phyloP scores from a whole-genome alignment of 2,888 invertebrate species.

The Microplitis deprimator region DNA sequence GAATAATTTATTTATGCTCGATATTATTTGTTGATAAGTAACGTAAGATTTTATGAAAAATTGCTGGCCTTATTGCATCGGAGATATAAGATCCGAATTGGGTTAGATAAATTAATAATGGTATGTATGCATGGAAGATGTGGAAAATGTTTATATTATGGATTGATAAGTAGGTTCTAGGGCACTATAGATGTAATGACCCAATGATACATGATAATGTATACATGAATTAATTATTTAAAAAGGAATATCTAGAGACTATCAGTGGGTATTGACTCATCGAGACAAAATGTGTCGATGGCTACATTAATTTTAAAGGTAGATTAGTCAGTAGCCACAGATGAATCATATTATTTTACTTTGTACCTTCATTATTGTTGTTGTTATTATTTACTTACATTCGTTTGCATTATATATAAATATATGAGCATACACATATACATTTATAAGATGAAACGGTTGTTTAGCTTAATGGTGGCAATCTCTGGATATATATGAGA shows the following conservation, averaged over 20 bases:
- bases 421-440: too few species aligned
- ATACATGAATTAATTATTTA: not conserved
- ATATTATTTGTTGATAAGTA: too few species aligned
- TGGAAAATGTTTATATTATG: too few species aligned
- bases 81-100: not conserved
- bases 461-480: too few species aligned
- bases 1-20: too few species aligned
- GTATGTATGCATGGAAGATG: not conserved
- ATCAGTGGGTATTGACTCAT: not conserved
- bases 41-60: not conserved
- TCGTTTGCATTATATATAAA: not conserved
- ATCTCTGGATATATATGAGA: too few species aligned
- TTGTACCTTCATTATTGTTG: slow-evolving; percentile 43
- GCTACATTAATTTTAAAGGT: slow-evolving; percentile 44
- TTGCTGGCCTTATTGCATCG: not conserved
- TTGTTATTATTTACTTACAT: slow-evolving; percentile 9
- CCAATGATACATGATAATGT: not conserved
- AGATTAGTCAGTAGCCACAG: slow-evolving; percentile 58
- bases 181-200: not conserved
- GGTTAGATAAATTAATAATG: not conserved
- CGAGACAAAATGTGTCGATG: not conserved
- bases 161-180: not conserved
- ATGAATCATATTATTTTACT: slow-evolving; percentile 62
- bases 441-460: too few species aligned
- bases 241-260: not conserved